Percentiles rank a stretch among this genome's conserved stretches.
These are phyloP conservation scores for Hydrophis major DNA, from an alignment of 2,797 vertebrate species.

Conservation along the genomic window DNA sequence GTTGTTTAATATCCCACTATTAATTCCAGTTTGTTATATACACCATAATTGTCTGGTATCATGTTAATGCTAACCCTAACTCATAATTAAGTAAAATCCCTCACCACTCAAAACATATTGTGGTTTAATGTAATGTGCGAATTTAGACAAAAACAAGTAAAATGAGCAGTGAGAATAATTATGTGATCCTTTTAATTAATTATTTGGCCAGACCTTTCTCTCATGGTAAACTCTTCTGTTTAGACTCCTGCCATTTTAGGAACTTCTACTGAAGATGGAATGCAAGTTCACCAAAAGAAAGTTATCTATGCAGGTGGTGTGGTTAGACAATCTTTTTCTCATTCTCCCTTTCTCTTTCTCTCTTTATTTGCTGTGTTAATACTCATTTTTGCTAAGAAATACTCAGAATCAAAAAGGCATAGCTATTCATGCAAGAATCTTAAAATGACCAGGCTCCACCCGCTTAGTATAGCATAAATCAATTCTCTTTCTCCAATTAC, in stretches of 20 bases:
- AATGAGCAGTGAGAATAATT: not conserved
- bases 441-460: conserved; percentile 20
- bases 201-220: not conserved
- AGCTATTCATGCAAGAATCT: not conserved
- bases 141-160: not conserved
- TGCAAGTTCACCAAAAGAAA: not conserved
- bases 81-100: not conserved
- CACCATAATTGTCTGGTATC: not conserved
- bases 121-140: not conserved
- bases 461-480: conserved; percentile 6
- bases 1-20: not conserved
- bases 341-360: not conserved
- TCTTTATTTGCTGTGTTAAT: not conserved
- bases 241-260: not conserved
- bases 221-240: not conserved
- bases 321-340: not conserved
- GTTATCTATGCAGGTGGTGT: not conserved
- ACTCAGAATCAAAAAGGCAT: not conserved
- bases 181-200: not conserved
- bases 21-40: not conserved
- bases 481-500: not conserved
- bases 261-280: not conserved
- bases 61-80: not conserved
- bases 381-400: not conserved
- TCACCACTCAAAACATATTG: not conserved